A percentile compares a stretch with the other conserved stretches of the same genome.
phyloP scores from a whole-genome alignment of 2,888 invertebrate species.

The Liodrosophila aerea region DNA sequence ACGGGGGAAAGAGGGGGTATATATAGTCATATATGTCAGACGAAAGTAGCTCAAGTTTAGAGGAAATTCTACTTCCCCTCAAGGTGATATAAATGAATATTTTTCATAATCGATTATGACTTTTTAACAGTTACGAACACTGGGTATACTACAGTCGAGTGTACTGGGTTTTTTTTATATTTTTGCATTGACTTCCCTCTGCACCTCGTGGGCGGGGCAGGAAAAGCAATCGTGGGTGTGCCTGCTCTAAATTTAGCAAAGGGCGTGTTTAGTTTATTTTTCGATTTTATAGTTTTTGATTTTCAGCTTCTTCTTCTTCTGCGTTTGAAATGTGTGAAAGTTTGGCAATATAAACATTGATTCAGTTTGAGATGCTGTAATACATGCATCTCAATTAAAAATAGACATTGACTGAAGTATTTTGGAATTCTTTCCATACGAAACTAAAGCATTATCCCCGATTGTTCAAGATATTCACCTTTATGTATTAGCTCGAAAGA shows the following conservation, averaged over 20 bases:
- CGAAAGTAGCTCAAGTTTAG: neutral
- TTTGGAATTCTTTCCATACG: neutral
- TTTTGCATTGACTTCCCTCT: slow-evolving; percentile 8
- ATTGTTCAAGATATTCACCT: slow-evolving; percentile 46
- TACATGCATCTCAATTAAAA: slow-evolving; percentile 19
- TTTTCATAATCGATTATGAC: no score
- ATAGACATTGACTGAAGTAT: slow-evolving; percentile 4
- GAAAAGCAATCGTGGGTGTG: slow-evolving; percentile 17
- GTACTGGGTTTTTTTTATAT: neutral
- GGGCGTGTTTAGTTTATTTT: slow-evolving; percentile 68
- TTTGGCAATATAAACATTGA: slow-evolving; percentile 60
- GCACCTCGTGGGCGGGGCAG: neutral
- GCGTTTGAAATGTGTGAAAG: slow-evolving; percentile 46
- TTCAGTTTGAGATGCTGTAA: slow-evolving; percentile 22
- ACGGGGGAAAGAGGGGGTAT: no score
- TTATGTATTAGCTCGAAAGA: slow-evolving; percentile 32
- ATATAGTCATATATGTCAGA: no score
- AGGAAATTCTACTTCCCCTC: no score
- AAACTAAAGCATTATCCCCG: no score
- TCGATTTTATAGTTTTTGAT: slow-evolving; percentile 53
- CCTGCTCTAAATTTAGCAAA: slow-evolving; percentile 66
- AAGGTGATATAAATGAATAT: no score
- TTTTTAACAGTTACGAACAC: no score
- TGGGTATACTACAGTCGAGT: no score
- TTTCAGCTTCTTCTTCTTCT: slow-evolving; percentile 20